These are phyloP conservation scores for Aplysia californica DNA, from an alignment of 1,140 invertebrate genomes.

Conservation along the genomic window DNA sequence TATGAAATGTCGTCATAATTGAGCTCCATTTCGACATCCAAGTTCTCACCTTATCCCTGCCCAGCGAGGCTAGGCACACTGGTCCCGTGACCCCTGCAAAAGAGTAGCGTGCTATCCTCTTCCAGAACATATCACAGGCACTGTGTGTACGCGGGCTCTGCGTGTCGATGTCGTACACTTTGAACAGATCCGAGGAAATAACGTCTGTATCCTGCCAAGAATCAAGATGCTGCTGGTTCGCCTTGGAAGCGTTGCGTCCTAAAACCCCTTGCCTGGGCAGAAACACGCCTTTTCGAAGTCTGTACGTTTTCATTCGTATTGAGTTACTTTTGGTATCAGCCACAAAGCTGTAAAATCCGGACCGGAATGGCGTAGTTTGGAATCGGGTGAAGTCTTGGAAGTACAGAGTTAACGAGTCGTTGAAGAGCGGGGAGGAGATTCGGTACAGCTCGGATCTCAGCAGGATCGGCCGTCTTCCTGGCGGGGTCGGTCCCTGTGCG, in stretches of 20 bases:
- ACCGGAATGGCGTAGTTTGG: neutral
- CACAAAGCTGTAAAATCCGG: constrained; percentile 20
- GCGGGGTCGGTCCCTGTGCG: neutral
- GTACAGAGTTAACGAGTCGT: constrained; percentile 19
- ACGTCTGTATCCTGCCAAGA: neutral
- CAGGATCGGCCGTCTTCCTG: neutral
- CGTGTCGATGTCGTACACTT: neutral
- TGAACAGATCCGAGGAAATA: neutral
- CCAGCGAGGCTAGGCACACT: constrained; percentile 1
- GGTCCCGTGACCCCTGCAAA: constrained; percentile 9
- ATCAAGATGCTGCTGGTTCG: neutral
- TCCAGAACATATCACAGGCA: constrained; percentile 25
- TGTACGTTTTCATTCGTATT: constrained; percentile 3
- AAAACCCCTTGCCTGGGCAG: too few relatives aligned
- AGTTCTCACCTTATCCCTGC: constrained; percentile 6
- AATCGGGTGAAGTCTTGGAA: constrained; percentile 21
- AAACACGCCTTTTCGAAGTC: neutral
- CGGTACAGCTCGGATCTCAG: neutral
- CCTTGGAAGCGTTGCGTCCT: too few relatives aligned
- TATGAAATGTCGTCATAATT: too few relatives aligned
- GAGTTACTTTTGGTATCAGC: neutral
- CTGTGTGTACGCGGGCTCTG: neutral
- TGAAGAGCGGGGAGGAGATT: neutral
- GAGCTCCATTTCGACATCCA: too few relatives aligned
- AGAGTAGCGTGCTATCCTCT: neutral